Percentiles rank a stretch among this genome's conserved stretches.
Conservation (phyloP, 1,140 invertebrate genomes). For the Bombus waltoni region DNA sequence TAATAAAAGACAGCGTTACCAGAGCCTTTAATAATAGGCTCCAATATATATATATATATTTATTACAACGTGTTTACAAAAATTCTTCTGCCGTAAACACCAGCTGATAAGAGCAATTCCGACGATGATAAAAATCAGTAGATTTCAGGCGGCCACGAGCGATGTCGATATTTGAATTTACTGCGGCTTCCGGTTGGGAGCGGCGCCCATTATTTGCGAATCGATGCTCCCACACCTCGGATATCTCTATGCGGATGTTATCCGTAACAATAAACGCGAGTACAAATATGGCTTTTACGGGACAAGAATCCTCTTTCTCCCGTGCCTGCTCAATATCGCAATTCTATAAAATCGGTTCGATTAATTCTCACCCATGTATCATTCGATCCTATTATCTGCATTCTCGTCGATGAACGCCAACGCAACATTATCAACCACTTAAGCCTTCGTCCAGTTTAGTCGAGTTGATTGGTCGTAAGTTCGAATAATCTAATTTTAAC, state of each 20-base stretch:
- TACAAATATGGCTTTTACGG: constrained; percentile 33
- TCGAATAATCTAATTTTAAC: too few species aligned
- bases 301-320: constrained; percentile 5
- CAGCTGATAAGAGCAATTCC: constrained; percentile 2
- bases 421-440: not conserved
- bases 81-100: not conserved
- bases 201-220: constrained; percentile 39
- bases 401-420: not conserved
- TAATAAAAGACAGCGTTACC: too few species aligned
- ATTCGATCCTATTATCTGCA: not conserved
- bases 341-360: not conserved
- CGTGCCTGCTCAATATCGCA: not conserved
- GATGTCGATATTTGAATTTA: constrained; percentile 43
- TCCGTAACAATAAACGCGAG: constrained; percentile 41
- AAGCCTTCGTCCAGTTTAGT: not conserved
- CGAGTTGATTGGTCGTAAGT: not conserved
- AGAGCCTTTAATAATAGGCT: too few species aligned
- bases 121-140: constrained; percentile 8
- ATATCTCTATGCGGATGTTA: constrained; percentile 40
- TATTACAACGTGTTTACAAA: not conserved
- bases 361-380: not conserved
- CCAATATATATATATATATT: too few species aligned
- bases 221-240: constrained; percentile 6
- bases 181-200: constrained; percentile 28
- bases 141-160: not conserved